Percentiles rank a stretch among this genome's conserved stretches.
These are phyloP conservation scores for Nematopogon swammerdamellus DNA, from an alignment of 2,888 invertebrate species.

Conservation along the genomic window DNA sequence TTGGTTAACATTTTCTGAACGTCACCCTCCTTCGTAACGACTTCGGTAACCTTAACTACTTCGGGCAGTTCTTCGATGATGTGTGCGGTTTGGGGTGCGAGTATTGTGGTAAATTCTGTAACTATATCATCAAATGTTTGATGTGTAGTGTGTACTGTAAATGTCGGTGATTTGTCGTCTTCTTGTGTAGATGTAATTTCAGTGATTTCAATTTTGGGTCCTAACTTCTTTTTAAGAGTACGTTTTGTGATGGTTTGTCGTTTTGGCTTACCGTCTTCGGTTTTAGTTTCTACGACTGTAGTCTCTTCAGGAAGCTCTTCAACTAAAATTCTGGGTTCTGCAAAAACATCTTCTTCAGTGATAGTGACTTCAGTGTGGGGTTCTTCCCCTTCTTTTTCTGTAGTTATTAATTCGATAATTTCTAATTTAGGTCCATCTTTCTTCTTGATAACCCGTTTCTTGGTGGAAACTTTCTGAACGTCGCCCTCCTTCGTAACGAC, in stretches of 20 bases:
- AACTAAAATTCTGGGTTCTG: too few relatives aligned
- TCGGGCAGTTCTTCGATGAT: constrained; percentile 13
- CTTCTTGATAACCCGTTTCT: constrained; percentile 25
- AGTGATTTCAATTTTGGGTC: constrained; percentile 27
- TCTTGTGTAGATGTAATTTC: constrained; percentile 42
- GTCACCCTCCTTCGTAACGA: constrained; percentile 7
- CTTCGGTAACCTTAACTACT: constrained; percentile 12
- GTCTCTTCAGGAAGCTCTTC: too few relatives aligned
- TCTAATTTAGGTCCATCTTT: constrained; percentile 30
- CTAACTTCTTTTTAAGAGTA: constrained; percentile 25
- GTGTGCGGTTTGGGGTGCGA: constrained; percentile 13
- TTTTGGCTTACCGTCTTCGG: constrained; percentile 10
- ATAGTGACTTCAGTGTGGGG: constrained; percentile 25
- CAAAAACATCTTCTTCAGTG: background rate
- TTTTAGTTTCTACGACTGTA: background rate
- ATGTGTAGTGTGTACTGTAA: constrained; percentile 11
- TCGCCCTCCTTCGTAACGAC: constrained; percentile 7
- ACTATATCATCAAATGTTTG: constrained; percentile 10
- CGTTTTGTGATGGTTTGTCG: constrained; percentile 15
- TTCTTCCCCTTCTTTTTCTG: constrained; percentile 20
- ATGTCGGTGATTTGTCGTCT: constrained; percentile 23
- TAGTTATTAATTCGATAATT: constrained; percentile 21
- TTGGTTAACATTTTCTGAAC: constrained; percentile 6
- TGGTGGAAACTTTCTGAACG: constrained; percentile 2
- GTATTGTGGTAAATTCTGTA: constrained; percentile 10